Base-by-base conservation (phyloP, 2,797 vertebrate species). In the Huso huso region DNA sequence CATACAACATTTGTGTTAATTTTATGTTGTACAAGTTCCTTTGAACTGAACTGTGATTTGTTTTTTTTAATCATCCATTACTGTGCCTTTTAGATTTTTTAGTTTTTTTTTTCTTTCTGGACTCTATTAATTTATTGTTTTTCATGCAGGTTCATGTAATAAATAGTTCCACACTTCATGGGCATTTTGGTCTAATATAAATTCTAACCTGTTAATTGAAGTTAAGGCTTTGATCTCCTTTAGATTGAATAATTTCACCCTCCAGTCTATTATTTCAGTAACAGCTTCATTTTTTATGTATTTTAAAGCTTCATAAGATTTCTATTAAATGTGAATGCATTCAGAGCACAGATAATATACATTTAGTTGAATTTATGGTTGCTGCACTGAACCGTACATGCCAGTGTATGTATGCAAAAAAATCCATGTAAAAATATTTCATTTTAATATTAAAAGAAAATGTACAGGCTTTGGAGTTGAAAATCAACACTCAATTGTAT, bases 101-200 rank as follows among this genome's bases (percentile, higher is more conserved):
- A 37, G 37, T 37, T 86, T 86, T 13, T n/a, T 58, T 49, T 77
- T 74, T 79, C 82, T 84, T 87, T 77, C 76, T 85, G 85, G 82
- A 76, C 70, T 55, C 49, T 73, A 71, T 80, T 82, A 74, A 84
- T 85, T 83, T 82, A 82, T 77, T 83, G 77, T 81, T 77, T 18
- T 81, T 81, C 81, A 75, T 82, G 78, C 81, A 84, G 81, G 83
- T 78, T 87, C 86, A 86, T 86, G 81, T 82, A 82, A 84, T 83
- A 79, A 83, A 88, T 90, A 90, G 88, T 90, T 91, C 90, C 89
- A 91, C 89, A 85, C 87, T 85, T 88, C 82, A 37, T 37, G 37
- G 5, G 37, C 37, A 83, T 83, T 67, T 48, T 69, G 62, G 12
- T 37, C 37, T 37, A 37, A 37, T 37, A 37, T 37, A 37, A 37